These are phyloP conservation scores for Limnephilus marmoratus DNA, from an alignment of 2,888 invertebrate genomes.

Conservation along the genomic window DNA sequence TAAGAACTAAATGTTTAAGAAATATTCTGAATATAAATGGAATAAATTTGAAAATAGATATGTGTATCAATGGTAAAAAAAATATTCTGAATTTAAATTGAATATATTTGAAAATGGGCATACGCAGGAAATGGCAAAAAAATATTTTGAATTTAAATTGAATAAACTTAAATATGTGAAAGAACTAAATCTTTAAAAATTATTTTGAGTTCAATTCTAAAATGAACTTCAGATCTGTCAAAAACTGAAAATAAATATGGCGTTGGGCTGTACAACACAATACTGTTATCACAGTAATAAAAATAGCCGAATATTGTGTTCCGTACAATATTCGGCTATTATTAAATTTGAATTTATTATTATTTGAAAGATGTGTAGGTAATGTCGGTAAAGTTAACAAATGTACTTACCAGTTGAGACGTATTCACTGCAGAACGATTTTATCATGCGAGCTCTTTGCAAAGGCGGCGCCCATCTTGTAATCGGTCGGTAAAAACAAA, in stretches of 20 bases:
- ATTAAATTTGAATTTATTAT: conserved; percentile 16
- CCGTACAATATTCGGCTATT: neutral
- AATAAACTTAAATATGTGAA: neutral
- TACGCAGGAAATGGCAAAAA: neutral
- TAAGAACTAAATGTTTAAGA: no score
- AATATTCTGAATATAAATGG: no score
- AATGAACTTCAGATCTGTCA: neutral
- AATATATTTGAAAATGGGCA: no score
- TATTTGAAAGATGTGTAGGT: neutral
- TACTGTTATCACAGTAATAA: neutral
- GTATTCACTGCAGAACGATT: conserved; percentile 34
- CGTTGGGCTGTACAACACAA: neutral
- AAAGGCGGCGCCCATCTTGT: conserved; percentile 22
- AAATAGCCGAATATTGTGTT: neutral
- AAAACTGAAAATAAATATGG: neutral
- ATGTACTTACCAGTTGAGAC: conserved; percentile 45
- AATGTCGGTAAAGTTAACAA: conserved; percentile 50
- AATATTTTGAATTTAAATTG: neutral
- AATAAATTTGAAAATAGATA: no score
- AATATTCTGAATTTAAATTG: no score
- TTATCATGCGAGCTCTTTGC: conserved; percentile 47
- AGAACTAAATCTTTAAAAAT: neutral
- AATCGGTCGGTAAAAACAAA: conserved; percentile 45
- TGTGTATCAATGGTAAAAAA: no score
- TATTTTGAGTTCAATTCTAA: neutral